Evolutionary conservation across 2,888 invertebrate species (phyloP), one percentile per base, ranked within the genome.

Genomic region (Thera britannica): DNA sequence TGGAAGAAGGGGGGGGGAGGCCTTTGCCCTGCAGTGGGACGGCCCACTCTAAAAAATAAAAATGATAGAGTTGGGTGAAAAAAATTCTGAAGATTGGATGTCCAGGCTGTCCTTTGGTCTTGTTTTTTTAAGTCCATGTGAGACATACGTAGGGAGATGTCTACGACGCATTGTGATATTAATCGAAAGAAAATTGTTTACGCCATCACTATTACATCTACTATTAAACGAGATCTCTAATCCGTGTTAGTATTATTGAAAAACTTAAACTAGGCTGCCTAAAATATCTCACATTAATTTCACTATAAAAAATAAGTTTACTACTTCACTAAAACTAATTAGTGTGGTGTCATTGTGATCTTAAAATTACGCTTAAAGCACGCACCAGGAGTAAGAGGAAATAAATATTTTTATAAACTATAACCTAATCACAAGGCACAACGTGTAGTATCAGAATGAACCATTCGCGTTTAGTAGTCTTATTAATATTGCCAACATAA

Each of bases 141-240:
- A 38, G n/a, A n/a, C n/a, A n/a, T 38, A 38, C 4, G 2, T 8
- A 1, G 3, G 48, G 11, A n/a, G 48, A 48, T 3, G 48, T n/a
- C 48, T 48, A 3, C 48, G 7, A 41, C 41, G 41, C 41, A 41
- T 41, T 7, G 23, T 23, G 23, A 23, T 49, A 49, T 12, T 6
- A 51, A 23, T 12, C 7, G 51, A 12, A 23, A 51, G 55, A 5
- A 12, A 23, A 12, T 48, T 58, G 49, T 38, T 23, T 61, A 38
- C 38, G 38, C 12, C 51, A 44, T 67, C 44, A 44, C 41, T 63
- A 60, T 6, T 6, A 35, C n/a, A 23, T 55, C 44, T 23, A 60
- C 59, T 57, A 68, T 72, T 70, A 73, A 67, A 71, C 75, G 75
- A 74, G 73, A 79, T 78, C 75, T 77, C 72, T 75, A 67, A 68